Evolutionary conservation across 2,888 invertebrate species (phyloP), one percentile per base, ranked within the genome.

Genomic region (Tetanocera ferruginea): DNA sequence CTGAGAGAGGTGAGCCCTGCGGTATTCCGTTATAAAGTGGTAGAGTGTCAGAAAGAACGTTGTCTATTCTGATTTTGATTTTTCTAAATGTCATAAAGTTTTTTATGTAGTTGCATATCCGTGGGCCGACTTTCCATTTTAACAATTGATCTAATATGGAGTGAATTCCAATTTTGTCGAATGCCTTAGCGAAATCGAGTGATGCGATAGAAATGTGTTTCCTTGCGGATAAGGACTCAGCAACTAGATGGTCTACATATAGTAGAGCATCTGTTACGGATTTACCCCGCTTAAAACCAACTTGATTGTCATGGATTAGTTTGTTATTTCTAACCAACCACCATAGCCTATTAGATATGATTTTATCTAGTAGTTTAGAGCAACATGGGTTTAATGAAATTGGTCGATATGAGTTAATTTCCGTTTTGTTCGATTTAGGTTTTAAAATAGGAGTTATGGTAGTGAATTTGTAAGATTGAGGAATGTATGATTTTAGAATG

Each of bases 1-100:
- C 78, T 4, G 76, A 78, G 6, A 79, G 43, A 2, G 76, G 76
- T 4, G 78, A 78, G 14, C 79, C 79, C 52, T 80, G 78, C 4
- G 79, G 79, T 3, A 78, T 78, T 9, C 80, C n/a, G n/a, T n/a
- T n/a, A n/a, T n/a, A n/a, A n/a, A n/a, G n/a, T n/a, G n/a, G n/a
- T n/a, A n/a, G n/a, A n/a, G n/a, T n/a, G n/a, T n/a, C n/a, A n/a
- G n/a, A n/a, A n/a, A n/a, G n/a, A n/a, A n/a, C n/a, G n/a, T n/a
- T n/a, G n/a, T n/a, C n/a, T n/a, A n/a, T n/a, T n/a, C n/a, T n/a
- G n/a, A n/a, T n/a, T n/a, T n/a, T n/a, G n/a, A n/a, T n/a, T n/a
- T n/a, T n/a, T n/a, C n/a, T n/a, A n/a, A n/a, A n/a, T n/a, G n/a
- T n/a, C n/a, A n/a, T n/a, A n/a, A n/a, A n/a, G n/a, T n/a, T n/a